phyloP scores from a whole-genome alignment of 2,113 vertebrate genomes.

The Pseudopodoces humilis region DNA sequence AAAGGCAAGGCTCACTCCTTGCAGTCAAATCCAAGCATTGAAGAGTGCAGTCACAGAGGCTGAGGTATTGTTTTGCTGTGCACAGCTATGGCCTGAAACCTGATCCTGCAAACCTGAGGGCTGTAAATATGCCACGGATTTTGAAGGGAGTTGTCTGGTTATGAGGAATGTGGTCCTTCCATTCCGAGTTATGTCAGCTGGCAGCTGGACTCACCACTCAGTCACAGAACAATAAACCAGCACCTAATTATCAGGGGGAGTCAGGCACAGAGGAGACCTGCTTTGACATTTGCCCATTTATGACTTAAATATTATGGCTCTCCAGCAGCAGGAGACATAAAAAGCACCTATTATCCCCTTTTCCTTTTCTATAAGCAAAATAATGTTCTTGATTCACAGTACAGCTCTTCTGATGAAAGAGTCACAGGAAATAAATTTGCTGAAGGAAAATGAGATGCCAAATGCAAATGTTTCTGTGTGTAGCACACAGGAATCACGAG shows the following conservation, averaged over 20 bases:
- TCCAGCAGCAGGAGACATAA: conserved; percentile 20
- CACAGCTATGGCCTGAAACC: background rate
- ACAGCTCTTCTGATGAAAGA: background rate
- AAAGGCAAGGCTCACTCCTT: background rate
- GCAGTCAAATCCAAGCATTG: background rate
- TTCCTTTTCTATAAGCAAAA: conserved; percentile 14
- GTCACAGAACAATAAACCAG: conserved; percentile 14
- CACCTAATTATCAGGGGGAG: conserved; percentile 48
- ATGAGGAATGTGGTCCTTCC: conserved; percentile 23
- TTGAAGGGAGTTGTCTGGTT: conserved; percentile 22
- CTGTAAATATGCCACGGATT: background rate
- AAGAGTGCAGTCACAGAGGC: background rate
- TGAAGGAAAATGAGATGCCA: background rate
- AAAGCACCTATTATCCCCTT: conserved; percentile 38
- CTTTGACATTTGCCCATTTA: conserved; percentile 58
- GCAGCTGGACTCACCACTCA: conserved; percentile 20
- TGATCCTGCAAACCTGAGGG: background rate
- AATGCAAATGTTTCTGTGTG: background rate
- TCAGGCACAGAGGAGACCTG: conserved; percentile 16
- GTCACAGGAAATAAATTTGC: background rate
- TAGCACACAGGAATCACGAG: background rate
- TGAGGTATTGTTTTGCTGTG: background rate
- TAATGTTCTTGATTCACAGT: background rate
- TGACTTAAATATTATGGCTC: conserved; percentile 43
- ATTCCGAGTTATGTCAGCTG: conserved; percentile 9